A percentile compares a stretch with the other conserved stretches of the same genome.
These are phyloP conservation scores for Drosophila ercepeae DNA, from an alignment of 1,140 invertebrate species.

Conservation along the genomic window DNA sequence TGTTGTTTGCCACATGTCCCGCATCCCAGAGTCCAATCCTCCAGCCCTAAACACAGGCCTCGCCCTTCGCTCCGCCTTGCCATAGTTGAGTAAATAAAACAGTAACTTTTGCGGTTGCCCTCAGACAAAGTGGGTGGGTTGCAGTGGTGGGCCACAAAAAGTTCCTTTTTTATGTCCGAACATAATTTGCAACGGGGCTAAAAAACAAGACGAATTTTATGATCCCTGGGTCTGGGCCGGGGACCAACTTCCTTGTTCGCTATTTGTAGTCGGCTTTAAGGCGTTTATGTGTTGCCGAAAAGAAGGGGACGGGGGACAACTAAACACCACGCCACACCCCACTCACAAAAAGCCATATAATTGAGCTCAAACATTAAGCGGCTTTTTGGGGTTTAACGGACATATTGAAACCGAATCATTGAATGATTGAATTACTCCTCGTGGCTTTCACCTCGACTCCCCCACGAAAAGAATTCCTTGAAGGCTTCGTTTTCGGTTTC, in stretches of 20 bases:
- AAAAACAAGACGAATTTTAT: slow-evolving; percentile 40
- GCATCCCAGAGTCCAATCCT: slow-evolving; percentile 26
- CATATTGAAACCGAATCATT: slow-evolving; percentile 48
- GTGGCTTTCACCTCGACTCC: background rate
- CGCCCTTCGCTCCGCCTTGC: slow-evolving; percentile 2
- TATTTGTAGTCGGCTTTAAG: slow-evolving; percentile 67
- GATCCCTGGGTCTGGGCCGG: background rate
- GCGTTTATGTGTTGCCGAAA: slow-evolving; percentile 44
- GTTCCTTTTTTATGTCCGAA: slow-evolving; percentile 48
- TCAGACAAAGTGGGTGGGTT: slow-evolving; percentile 27
- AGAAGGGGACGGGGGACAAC: background rate
- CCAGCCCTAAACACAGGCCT: slow-evolving; percentile 13
- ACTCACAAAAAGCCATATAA: slow-evolving; percentile 68
- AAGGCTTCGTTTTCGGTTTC: slow-evolving; percentile 41
- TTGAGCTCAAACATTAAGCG: slow-evolving; percentile 74
- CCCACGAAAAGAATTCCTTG: slow-evolving; percentile 19
- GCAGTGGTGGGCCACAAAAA: slow-evolving; percentile 28
- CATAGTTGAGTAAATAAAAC: slow-evolving; percentile 53
- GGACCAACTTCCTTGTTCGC: slow-evolving; percentile 34
- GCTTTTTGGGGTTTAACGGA: slow-evolving; percentile 40
- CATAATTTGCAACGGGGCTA: slow-evolving; percentile 55
- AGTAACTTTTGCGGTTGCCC: slow-evolving; percentile 62
- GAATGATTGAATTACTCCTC: slow-evolving; percentile 66
- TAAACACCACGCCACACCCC: background rate
- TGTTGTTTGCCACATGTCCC: slow-evolving; percentile 46